Conservation (phyloP, 2,797 vertebrate genomes). For the Scolopax rusticola region DNA sequence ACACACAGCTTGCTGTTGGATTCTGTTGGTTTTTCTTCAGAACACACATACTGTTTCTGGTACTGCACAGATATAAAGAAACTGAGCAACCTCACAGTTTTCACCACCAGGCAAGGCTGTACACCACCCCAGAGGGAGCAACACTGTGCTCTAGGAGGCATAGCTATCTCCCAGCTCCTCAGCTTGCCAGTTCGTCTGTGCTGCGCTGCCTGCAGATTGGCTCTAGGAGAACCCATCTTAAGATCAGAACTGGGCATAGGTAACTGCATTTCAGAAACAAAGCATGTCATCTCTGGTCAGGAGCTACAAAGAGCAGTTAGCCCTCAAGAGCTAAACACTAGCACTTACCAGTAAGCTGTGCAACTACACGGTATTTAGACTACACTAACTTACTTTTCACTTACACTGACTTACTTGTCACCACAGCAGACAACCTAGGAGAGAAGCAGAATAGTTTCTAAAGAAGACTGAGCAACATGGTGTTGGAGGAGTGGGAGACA, state of each 20-base stretch:
- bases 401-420: not conserved
- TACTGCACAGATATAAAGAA: not conserved
- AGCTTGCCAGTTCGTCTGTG: fast-evolving
- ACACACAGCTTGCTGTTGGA: not conserved
- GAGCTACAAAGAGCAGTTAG: not conserved
- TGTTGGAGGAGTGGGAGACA: not conserved
- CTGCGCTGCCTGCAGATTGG: not conserved
- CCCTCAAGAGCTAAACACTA: fast-evolving
- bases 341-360: not conserved
- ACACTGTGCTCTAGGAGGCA: not conserved
- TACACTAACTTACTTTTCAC: not conserved
- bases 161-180: not conserved
- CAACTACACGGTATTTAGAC: not conserved
- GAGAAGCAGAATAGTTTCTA: not conserved
- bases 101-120: fast-evolving
- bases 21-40: not conserved
- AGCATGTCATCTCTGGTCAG: fast-evolving
- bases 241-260: not conserved
- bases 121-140: fast-evolving
- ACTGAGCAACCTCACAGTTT: not conserved
- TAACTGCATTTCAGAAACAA: not conserved
- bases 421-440: not conserved
- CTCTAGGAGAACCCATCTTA: not conserved
- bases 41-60: not conserved
- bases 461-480: not conserved